These are phyloP conservation scores for Falco biarmicus DNA, from an alignment of 2,797 vertebrate species.

Conservation along the genomic window DNA sequence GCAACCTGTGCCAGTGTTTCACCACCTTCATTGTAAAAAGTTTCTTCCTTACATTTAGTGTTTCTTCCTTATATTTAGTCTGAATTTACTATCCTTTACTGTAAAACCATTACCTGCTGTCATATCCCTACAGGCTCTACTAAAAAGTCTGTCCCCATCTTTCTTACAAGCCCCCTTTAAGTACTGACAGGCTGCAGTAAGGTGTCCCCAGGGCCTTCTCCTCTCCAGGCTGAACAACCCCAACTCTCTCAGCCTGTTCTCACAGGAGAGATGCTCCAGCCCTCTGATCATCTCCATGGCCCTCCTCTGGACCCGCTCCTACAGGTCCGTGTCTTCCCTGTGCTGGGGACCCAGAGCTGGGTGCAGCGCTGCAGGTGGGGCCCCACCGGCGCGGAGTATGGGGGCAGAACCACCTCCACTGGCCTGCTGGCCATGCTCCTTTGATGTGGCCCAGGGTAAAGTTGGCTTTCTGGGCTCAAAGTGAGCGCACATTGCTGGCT, in stretches of 20 bases:
- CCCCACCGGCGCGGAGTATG: background rate
- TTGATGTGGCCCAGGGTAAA: background rate
- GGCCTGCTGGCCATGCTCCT: background rate
- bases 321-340: background rate
- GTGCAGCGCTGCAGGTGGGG: background rate
- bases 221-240: background rate
- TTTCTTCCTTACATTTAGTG: background rate
- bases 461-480: background rate
- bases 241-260: background rate
- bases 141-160: background rate
- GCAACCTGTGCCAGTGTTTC: background rate
- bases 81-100: background rate
- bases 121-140: background rate
- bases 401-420: background rate
- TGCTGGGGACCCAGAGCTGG: background rate
- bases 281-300: too few species aligned
- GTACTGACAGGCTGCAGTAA: background rate
- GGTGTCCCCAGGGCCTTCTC: background rate
- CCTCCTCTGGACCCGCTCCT: too few species aligned
- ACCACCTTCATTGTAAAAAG: background rate
- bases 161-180: background rate
- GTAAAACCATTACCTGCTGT: background rate
- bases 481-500: background rate
- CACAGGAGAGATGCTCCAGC: background rate
- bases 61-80: background rate